These are phyloP conservation scores for Apodemus sylvaticus DNA, from an alignment of 2,113 vertebrate species.

Conservation along the genomic window DNA sequence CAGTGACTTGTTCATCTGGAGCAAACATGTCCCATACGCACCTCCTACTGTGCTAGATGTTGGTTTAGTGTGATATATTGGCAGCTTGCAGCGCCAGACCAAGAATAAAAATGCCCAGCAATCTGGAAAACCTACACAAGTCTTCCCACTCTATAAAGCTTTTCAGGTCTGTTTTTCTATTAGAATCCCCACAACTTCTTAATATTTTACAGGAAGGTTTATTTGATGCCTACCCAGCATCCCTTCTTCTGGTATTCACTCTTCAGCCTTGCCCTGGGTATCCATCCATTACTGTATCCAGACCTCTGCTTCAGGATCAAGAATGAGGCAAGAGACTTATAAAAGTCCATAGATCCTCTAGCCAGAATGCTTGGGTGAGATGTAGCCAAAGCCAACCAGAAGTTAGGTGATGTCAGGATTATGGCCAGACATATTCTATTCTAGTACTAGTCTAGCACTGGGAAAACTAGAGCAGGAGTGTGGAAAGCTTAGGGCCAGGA, in stretches of 20 bases:
- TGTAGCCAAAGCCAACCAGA: background rate
- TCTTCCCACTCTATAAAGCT: background rate
- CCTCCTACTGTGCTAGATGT: background rate
- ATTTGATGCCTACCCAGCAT: background rate
- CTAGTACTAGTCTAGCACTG: no score
- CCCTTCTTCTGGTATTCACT: background rate
- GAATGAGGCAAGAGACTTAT: background rate
- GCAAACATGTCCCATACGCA: background rate
- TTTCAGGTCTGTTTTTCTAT: background rate
- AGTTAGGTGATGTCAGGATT: background rate
- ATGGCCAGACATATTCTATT: background rate
- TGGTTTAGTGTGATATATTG: conserved; percentile 42
- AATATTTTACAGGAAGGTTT: background rate
- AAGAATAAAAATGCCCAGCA: conserved; percentile 47
- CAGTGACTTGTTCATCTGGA: background rate
- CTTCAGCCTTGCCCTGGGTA: background rate
- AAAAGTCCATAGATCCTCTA: background rate
- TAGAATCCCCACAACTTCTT: background rate
- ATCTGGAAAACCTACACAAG: background rate
- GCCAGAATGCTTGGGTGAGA: background rate
- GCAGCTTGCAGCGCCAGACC: background rate
- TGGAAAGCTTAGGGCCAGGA: background rate
- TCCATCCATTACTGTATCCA: background rate
- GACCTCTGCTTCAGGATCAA: background rate
- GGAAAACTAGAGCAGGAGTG: background rate